Evolutionary conservation across 1,140 invertebrate species (phyloP).

Genomic region (Sarcophaga peregrina): DNA sequence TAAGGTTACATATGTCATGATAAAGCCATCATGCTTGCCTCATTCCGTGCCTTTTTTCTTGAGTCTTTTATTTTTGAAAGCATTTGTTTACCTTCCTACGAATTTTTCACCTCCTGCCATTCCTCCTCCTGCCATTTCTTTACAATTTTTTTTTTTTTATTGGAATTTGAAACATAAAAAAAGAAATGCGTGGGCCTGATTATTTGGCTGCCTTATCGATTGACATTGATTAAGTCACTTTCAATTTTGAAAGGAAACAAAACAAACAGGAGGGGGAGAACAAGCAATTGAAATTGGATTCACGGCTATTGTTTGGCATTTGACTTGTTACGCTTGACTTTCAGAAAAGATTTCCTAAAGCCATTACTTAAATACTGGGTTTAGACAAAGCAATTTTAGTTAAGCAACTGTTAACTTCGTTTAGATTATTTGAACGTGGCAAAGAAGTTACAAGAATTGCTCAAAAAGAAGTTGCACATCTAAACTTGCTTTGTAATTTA

Average conservation of each 20-base stretch:
- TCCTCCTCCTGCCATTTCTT: neutral
- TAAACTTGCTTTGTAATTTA: too few species aligned
- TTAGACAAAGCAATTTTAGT: too few species aligned
- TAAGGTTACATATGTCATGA: too few species aligned
- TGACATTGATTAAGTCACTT: conserved; percentile 42
- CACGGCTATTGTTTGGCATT: neutral
- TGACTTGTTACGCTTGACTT: neutral
- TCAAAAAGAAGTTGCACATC: too few species aligned
- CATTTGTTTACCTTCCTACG: neutral
- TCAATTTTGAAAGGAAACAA: neutral
- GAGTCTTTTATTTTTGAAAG: too few species aligned
- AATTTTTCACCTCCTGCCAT: neutral
- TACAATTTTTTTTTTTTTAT: neutral
- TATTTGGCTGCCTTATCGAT: neutral
- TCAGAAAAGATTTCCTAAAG: too few species aligned
- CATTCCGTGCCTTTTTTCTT: too few species aligned
- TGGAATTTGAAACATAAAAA: neutral
- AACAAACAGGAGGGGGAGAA: neutral
- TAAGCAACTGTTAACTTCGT: too few species aligned
- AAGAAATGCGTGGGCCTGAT: neutral
- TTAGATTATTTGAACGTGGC: too few species aligned
- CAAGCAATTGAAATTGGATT: neutral
- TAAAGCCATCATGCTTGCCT: too few species aligned
- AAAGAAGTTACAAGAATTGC: too few species aligned
- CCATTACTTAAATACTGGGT: too few species aligned